A percentile compares a stretch with the other conserved stretches of the same genome.
Conservation (phyloP, 2,797 vertebrate species). For the Caiman crocodilus region DNA sequence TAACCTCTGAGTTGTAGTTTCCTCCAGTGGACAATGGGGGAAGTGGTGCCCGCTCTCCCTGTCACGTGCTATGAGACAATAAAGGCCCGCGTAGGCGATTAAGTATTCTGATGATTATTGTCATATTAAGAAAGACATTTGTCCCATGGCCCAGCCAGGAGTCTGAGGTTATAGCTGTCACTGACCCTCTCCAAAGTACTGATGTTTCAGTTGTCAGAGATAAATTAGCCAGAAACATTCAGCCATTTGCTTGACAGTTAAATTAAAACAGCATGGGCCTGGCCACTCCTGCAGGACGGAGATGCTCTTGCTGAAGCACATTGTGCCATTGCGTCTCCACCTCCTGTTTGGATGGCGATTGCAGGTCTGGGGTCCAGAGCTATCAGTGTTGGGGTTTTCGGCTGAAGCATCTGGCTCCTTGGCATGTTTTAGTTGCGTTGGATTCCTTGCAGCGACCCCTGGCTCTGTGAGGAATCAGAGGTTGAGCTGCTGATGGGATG, state of each 20-base stretch:
- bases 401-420: slow-evolving; percentile 40
- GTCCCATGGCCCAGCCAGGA: background rate
- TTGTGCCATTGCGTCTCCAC: background rate
- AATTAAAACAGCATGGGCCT: background rate
- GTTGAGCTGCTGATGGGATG: slow-evolving; percentile 2
- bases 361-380: background rate
- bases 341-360: slow-evolving; percentile 1
- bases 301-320: background rate
- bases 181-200: background rate
- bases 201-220: background rate
- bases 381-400: background rate
- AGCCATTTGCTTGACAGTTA: background rate
- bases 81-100: too few relatives aligned
- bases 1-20: background rate
- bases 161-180: background rate
- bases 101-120: background rate
- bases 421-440: background rate
- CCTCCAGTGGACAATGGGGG: background rate
- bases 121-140: background rate
- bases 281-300: background rate
- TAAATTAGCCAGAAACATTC: background rate
- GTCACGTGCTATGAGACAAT: background rate
- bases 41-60: background rate
- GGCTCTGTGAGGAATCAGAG: background rate
- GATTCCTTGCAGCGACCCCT: slow-evolving; percentile 2